Evolutionary conservation across 2,888 invertebrate species (phyloP).

Genomic region (Plusia festucae): DNA sequence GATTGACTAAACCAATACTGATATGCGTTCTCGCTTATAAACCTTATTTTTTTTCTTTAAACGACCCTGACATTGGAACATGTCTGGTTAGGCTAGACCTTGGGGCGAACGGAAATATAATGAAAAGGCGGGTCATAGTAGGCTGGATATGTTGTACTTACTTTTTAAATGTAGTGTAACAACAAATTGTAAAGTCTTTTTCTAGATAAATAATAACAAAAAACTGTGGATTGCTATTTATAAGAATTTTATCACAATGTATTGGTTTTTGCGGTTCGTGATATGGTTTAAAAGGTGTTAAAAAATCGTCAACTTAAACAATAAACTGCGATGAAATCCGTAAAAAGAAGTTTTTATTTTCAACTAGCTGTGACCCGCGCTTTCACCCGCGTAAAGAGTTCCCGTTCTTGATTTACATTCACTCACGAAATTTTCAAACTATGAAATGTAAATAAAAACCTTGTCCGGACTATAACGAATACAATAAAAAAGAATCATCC

Average conservation of each 20-base stretch:
- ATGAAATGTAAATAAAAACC: too few species aligned
- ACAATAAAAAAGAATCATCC: too few species aligned
- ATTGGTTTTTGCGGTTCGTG: neutral
- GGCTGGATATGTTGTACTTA: slow-evolving; percentile 26
- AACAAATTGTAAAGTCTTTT: too few species aligned
- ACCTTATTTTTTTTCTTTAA: slow-evolving; percentile 61
- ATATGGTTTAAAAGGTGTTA: too few species aligned
- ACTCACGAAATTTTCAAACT: too few species aligned
- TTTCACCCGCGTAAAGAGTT: too few species aligned
- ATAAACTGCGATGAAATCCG: too few species aligned
- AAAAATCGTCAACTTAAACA: too few species aligned
- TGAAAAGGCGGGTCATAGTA: slow-evolving; percentile 25
- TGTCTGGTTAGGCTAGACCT: slow-evolving; percentile 44
- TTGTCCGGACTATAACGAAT: too few species aligned
- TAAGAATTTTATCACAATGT: neutral
- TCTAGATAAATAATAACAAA: neutral
- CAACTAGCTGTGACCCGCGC: too few species aligned
- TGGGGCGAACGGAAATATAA: slow-evolving; percentile 29
- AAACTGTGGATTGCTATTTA: neutral
- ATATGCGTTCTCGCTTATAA: slow-evolving; percentile 67
- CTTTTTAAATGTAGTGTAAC: slow-evolving; percentile 19
- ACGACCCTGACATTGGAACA: slow-evolving; percentile 70
- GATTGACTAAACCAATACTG: slow-evolving; percentile 69
- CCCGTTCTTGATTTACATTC: too few species aligned
- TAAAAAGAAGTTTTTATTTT: too few species aligned